A percentile compares a stretch with the other conserved stretches of the same genome.
Evolutionary conservation across 30 jellyfish, hydroid and myxozoan genomes (phyloP).

Genomic region (Pseudorhiza aurosa): DNA sequence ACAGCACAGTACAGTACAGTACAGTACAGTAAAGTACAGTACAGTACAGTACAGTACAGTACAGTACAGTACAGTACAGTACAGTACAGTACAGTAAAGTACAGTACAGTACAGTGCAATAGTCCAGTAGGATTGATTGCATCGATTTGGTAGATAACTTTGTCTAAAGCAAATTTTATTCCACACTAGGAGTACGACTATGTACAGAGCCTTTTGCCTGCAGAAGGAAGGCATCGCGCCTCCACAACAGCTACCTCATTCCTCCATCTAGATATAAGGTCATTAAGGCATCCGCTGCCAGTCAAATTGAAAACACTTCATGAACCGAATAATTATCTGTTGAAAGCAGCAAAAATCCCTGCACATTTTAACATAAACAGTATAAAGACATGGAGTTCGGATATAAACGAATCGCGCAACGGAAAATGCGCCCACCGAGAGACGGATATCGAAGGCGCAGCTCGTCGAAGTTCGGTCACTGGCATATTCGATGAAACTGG

Average conservation of each 20-base stretch:
- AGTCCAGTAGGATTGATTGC: no score
- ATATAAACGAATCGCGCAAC: not conserved
- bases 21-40: not conserved
- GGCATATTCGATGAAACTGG: not conserved
- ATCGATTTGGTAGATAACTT: not conserved
- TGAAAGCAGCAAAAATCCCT: not conserved
- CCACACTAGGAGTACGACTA: conserved; percentile 45
- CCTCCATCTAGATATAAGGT: not conserved
- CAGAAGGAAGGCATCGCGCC: conserved; percentile 21
- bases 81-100: no score
- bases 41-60: not conserved
- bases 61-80: not conserved
- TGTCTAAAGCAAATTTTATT: not conserved
- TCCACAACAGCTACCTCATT: conserved; percentile 24
- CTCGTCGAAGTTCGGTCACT: no score
- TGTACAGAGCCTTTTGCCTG: not conserved
- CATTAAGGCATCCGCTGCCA: not conserved
- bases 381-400: not conserved
- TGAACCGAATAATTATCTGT: not conserved
- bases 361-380: not conserved
- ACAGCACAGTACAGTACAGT: not conserved
- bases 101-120: no score
- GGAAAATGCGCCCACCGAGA: not conserved
- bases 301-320: not conserved
- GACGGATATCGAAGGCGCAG: not conserved